Conservation (phyloP, 2,888 invertebrate genomes). For the Pollenia amentaria region DNA sequence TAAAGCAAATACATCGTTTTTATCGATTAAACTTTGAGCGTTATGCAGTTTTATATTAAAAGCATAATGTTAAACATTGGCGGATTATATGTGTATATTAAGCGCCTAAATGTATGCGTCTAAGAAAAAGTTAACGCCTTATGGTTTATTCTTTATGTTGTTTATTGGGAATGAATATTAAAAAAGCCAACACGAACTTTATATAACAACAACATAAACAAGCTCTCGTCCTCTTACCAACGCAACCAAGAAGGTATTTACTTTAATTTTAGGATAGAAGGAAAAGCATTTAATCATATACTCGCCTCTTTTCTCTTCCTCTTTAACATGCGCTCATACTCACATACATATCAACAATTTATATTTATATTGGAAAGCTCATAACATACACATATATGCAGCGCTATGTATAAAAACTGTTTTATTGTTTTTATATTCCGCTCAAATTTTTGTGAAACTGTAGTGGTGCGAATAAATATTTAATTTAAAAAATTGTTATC, state of each 20-base stretch:
- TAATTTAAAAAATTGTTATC: not conserved
- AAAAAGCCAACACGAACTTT: not conserved
- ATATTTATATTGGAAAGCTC: not conserved
- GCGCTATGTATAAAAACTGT: not conserved
- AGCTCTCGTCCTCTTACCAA: not conserved
- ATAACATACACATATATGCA: not conserved
- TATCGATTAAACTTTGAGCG: slow-evolving; percentile 53
- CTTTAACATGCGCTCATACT: not conserved
- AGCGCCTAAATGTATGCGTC: not conserved
- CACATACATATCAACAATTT: not conserved
- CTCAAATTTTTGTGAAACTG: not conserved
- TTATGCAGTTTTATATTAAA: slow-evolving; percentile 33
- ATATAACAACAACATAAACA: not conserved
- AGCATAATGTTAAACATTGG: too few relatives aligned
- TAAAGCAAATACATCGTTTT: slow-evolving; percentile 41
- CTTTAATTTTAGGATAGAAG: not conserved
- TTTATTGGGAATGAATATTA: not conserved
- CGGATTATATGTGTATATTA: not conserved
- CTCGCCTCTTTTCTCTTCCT: not conserved
- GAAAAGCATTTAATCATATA: not conserved
- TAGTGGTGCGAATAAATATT: not conserved
- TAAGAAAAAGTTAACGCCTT: too few relatives aligned
- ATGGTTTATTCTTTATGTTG: too few relatives aligned
- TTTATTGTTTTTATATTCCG: not conserved
- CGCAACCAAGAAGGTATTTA: not conserved